phyloP scores from a whole-genome alignment of 2,113 vertebrate genomes.

The Hydrolagus affinis region DNA sequence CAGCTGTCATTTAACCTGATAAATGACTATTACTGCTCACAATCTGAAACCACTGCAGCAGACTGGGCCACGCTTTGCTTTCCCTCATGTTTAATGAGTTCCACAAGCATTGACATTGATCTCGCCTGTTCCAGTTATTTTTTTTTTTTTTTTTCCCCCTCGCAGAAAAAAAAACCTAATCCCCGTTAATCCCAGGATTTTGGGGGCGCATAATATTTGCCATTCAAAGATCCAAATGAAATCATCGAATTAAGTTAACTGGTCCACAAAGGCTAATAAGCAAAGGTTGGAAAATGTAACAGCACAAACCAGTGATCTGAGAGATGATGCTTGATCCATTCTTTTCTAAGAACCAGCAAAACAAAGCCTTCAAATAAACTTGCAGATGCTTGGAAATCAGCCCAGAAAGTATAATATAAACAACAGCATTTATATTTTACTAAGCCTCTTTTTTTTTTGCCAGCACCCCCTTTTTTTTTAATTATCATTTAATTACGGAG shows the following conservation, averaged over 20 bases:
- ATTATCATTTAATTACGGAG: slow-evolving; percentile 5
- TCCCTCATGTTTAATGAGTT: slow-evolving; percentile 47
- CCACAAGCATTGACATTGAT: slow-evolving; percentile 49
- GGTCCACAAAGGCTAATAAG: slow-evolving; percentile 48
- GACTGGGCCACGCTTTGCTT: slow-evolving; percentile 45
- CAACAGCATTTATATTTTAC: slow-evolving; percentile 27
- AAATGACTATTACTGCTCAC: background rate
- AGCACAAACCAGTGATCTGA: background rate
- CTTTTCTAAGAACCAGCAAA: background rate
- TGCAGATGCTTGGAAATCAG: slow-evolving; percentile 23
- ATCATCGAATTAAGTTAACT: slow-evolving; percentile 53
- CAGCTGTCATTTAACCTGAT: background rate
- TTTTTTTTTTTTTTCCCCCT: too few species aligned
- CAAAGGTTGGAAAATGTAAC: background rate
- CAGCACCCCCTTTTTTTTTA: slow-evolving; percentile 11
- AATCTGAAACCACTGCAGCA: slow-evolving; percentile 34
- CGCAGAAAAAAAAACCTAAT: slow-evolving; percentile 45
- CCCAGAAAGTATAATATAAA: slow-evolving; percentile 30
- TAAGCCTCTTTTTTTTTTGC: slow-evolving; percentile 20
- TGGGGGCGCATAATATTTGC: slow-evolving; percentile 45
- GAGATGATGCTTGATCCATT: background rate
- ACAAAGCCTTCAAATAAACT: slow-evolving; percentile 30
- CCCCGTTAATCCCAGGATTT: slow-evolving; percentile 45
- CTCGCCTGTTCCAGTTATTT: slow-evolving; percentile 47
- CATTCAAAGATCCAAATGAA: slow-evolving; percentile 50